Evolutionary conservation across 2,888 invertebrate species (phyloP), one percentile per base, ranked within the genome.

Genomic region (Rhagium mordax): DNA sequence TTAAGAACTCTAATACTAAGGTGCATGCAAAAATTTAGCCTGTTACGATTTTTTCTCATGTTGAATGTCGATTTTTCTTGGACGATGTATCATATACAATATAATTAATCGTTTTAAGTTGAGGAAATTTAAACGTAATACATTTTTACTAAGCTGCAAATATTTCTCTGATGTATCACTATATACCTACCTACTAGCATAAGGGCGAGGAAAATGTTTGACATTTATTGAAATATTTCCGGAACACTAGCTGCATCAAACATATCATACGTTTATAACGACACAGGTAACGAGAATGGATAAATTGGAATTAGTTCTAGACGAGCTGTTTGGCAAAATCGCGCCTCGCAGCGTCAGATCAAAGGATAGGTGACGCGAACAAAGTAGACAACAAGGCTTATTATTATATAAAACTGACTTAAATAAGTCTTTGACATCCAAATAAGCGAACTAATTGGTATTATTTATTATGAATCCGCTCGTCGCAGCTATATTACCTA

Each of bases 281-380:
- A 73, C 69, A 69, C 57, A 48, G 70, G 75, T 79, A 79, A 79
- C 79, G 81, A 80, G 79, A 84, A 83, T 47, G 82, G 83, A 83
- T 85, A 85, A 86, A 86, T 85, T 86, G 86, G 84, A 84, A 84
- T 85, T 86, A 85, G 80, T 86, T 85, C 83, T 81, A 81, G 83
- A 79, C 80, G 84, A 81, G 81, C 79, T 80, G 79, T 78, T 82
- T 76, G 81, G 79, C 80, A 79, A 79, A 78, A 79, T 82, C 79
- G 76, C 85, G 85, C 84, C 82, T 84, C 78, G 82, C 77, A 81
- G 85, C 81, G 71, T 79, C 79, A 83, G 83, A 85, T 86, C 86
- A 86, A 86, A 86, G 86, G 81, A 67, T 81, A 84, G 81, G 79
- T 84, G 83, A 84, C 81, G 81, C 81, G 80, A 85, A 84, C 85